A percentile compares a stretch with the other conserved stretches of the same genome.
phyloP scores from a whole-genome alignment of 1,140 invertebrate genomes.

The Cardiocondyla obscurior region DNA sequence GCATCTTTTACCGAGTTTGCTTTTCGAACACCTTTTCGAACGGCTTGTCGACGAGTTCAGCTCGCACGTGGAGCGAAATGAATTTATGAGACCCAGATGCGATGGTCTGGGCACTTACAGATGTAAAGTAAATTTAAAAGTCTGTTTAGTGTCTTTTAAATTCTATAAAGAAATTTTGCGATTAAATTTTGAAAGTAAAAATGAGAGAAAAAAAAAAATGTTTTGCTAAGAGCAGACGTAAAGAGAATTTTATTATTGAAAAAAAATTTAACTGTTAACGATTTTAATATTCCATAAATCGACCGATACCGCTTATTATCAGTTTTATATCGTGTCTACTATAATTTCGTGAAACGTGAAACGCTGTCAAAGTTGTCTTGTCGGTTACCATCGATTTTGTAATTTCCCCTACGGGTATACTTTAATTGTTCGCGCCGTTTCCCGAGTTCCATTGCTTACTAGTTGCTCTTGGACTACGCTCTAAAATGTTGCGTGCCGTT shows the following conservation, averaged over 20 bases:
- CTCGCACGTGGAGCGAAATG: neutral
- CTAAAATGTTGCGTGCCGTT: slow-evolving; percentile 38
- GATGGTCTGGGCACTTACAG: neutral
- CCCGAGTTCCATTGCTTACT: slow-evolving; percentile 50
- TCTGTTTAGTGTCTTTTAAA: neutral
- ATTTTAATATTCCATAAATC: neutral
- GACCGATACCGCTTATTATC: neutral
- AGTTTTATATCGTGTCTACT: neutral
- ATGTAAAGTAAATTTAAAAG: neutral
- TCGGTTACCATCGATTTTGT: slow-evolving; percentile 27
- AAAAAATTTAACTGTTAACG: neutral
- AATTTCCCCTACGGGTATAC: slow-evolving; percentile 45
- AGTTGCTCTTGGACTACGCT: slow-evolving; percentile 43
- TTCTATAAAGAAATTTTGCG: neutral
- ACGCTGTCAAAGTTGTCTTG: neutral
- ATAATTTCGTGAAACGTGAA: neutral
- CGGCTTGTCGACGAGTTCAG: neutral
- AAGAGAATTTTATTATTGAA: too few species aligned
- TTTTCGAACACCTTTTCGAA: slow-evolving; percentile 4
- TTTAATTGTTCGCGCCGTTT: slow-evolving; percentile 43
- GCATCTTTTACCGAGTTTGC: slow-evolving; percentile 6
- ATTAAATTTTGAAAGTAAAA: neutral
- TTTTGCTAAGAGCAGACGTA: too few species aligned
- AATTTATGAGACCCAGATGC: neutral
- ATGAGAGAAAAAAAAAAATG: neutral